Conservation (phyloP, 2,113 vertebrate genomes). For the Vulpes vulpes region DNA sequence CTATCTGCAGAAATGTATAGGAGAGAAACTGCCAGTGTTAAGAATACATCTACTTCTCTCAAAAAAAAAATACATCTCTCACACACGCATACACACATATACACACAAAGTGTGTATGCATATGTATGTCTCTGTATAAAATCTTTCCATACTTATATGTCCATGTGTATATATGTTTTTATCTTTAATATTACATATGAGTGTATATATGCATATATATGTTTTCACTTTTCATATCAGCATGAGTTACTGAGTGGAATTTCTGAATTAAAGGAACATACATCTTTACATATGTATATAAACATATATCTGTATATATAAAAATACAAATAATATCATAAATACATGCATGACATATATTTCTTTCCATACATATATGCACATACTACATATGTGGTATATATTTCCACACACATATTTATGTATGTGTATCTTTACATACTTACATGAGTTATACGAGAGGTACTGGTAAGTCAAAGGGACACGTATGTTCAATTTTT, state of each 20-base stretch:
- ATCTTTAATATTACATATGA: neutral
- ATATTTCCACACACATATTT: neutral
- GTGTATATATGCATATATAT: neutral
- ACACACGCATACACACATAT: neutral
- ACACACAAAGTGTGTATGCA: neutral
- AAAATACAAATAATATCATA: neutral
- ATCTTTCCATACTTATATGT: neutral
- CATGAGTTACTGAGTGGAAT: neutral
- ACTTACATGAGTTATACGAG: neutral
- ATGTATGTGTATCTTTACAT: neutral
- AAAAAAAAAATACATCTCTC: neutral
- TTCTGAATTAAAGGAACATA: neutral
- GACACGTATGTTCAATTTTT: conserved; percentile 33
- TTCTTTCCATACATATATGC: neutral
- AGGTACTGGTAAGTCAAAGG: neutral
- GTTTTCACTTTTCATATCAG: neutral
- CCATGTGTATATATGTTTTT: neutral
- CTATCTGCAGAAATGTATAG: neutral
- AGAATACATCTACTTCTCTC: neutral
- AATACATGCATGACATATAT: neutral
- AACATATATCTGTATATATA: neutral
- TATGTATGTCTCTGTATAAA: neutral
- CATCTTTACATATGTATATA: neutral
- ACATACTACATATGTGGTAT: neutral
- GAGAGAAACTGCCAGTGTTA: neutral